These are phyloP conservation scores for Drosophila ambigua DNA, from an alignment of 1,140 invertebrate species.

Conservation along the genomic window DNA sequence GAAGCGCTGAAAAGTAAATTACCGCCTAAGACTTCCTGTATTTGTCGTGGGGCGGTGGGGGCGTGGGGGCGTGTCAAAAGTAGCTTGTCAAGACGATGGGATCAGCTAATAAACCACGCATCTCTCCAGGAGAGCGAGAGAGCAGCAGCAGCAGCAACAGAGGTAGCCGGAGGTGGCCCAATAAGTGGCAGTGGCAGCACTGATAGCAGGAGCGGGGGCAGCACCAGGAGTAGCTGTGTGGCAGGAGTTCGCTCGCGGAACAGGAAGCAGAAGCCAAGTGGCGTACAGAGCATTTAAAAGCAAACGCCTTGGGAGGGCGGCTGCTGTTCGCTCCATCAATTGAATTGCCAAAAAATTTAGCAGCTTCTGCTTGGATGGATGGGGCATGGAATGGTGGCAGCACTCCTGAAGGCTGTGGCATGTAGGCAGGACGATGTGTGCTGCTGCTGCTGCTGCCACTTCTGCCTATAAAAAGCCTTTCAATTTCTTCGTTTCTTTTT, in stretches of 20 bases:
- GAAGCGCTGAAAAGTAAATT: conserved; percentile 77
- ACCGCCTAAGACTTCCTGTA: conserved; percentile 79
- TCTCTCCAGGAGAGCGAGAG: conserved; percentile 22
- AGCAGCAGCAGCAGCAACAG: conserved; percentile 4
- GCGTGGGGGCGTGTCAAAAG: conserved; percentile 67
- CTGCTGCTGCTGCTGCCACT: conserved; percentile 1
- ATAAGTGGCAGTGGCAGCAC: not conserved
- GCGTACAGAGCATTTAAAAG: conserved; percentile 70
- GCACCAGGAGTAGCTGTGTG: not conserved
- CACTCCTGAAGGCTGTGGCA: not conserved
- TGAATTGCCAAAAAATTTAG: conserved; percentile 82
- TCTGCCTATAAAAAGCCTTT: conserved; percentile 70
- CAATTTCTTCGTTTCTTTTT: conserved; percentile 59
- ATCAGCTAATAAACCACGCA: conserved; percentile 80
- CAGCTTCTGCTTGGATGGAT: conserved; percentile 63
- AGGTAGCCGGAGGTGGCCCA: not conserved
- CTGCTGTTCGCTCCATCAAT: conserved; percentile 56
- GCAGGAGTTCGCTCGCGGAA: not conserved
- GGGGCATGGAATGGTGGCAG: not conserved
- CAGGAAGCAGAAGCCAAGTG: conserved; percentile 75
- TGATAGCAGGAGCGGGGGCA: conserved; percentile 1
- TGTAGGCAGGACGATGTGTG: conserved; percentile 17
- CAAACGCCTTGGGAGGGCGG: conserved; percentile 61
- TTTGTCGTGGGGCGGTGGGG: conserved; percentile 35
- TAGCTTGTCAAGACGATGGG: conserved; percentile 76